A percentile compares a stretch with the other conserved stretches of the same genome.
phyloP scores from a whole-genome alignment of 2,113 vertebrate species.

The Phaetusa simplex region DNA sequence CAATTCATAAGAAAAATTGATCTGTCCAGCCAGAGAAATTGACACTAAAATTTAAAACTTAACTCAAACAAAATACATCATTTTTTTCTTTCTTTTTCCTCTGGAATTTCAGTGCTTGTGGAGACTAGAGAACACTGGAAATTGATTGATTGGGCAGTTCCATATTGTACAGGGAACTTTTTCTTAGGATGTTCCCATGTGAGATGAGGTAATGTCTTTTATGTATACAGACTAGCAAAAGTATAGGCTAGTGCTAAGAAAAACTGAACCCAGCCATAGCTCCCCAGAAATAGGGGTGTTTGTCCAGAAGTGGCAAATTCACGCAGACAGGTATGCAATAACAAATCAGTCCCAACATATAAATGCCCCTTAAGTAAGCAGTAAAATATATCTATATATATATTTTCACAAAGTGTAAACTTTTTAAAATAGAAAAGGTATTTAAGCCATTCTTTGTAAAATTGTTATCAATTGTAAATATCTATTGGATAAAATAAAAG shows the following conservation, averaged over 20 bases:
- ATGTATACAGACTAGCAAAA: neutral
- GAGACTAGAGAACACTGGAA: neutral
- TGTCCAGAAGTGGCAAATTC: neutral
- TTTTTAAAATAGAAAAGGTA: neutral
- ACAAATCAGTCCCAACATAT: neutral
- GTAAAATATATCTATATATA: neutral
- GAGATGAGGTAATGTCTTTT: neutral
- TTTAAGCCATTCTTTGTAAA: neutral
- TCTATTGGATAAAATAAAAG: neutral
- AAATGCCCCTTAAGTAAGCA: neutral
- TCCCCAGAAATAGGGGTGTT: neutral
- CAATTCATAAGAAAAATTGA: slow-evolving; percentile 12
- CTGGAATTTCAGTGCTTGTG: neutral
- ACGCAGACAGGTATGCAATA: neutral
- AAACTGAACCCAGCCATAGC: neutral
- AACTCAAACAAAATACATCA: slow-evolving; percentile 15
- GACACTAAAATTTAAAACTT: slow-evolving; percentile 30
- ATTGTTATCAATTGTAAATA: neutral
- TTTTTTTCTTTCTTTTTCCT: neutral
- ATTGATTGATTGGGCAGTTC: neutral
- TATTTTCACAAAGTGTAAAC: neutral
- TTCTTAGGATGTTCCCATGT: neutral
- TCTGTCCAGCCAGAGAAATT: slow-evolving; percentile 6
- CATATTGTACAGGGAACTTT: neutral
- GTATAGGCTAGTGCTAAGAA: neutral